These are phyloP conservation scores for Chesias legatella DNA, from an alignment of 2,888 invertebrate species.

Conservation along the genomic window DNA sequence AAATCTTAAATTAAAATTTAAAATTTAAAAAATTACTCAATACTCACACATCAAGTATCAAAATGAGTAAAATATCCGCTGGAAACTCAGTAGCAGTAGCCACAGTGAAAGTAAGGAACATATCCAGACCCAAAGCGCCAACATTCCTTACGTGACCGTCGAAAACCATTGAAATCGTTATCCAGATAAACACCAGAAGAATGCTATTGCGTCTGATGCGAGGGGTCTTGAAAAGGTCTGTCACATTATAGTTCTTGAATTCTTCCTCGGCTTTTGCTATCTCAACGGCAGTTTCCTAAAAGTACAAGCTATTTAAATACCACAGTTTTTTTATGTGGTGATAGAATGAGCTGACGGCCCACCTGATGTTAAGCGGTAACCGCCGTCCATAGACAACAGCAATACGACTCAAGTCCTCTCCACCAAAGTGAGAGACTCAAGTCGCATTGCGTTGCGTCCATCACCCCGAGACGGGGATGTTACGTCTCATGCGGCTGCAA, in stretches of 20 bases:
- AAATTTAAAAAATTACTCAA: neutral
- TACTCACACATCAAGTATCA: constrained; percentile 82
- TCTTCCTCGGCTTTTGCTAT: constrained; percentile 86
- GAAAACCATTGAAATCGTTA: constrained; percentile 91
- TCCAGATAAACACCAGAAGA: constrained; percentile 90
- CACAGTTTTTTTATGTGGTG: neutral
- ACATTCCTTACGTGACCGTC: constrained; percentile 95
- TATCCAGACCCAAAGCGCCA: constrained; percentile 88
- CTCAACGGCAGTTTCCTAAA: constrained; percentile 83
- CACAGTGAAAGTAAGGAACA: constrained; percentile 91
- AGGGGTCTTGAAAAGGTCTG: constrained; percentile 89
- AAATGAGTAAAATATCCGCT: constrained; percentile 87
- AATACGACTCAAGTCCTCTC: too few relatives aligned
- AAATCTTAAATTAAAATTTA: too few relatives aligned
- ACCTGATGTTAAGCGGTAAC: too few relatives aligned
- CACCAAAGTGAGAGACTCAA: too few relatives aligned
- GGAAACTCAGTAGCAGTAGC: constrained; percentile 92
- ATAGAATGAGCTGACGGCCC: too few relatives aligned
- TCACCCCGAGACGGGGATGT: too few relatives aligned
- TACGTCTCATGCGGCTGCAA: too few relatives aligned
- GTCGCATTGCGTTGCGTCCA: too few relatives aligned
- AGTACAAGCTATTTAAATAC: neutral
- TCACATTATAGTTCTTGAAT: constrained; percentile 85
- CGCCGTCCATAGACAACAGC: too few relatives aligned
- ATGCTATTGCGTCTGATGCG: constrained; percentile 86